A percentile compares a stretch with the other conserved stretches of the same genome.
Conservation (phyloP, 2,888 invertebrate species). For the Amaurobius ferox region DNA sequence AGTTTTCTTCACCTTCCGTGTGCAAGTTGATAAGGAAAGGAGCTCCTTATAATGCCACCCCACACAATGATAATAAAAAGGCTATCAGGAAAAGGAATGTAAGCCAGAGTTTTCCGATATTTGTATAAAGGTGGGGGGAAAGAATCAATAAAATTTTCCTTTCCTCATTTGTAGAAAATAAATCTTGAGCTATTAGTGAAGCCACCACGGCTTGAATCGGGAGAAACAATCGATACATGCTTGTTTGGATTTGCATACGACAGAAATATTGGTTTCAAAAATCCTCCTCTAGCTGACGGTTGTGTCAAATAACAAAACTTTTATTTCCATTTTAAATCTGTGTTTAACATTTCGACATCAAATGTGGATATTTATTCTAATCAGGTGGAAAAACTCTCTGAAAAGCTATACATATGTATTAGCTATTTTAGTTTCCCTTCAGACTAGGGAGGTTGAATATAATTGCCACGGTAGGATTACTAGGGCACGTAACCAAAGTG, state of each 20-base stretch:
- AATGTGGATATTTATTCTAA: conserved; percentile 54
- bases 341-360: conserved; percentile 45
- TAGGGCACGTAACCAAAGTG: conserved; percentile 19
- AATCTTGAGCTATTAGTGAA: conserved; percentile 46
- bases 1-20: too few relatives aligned
- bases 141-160: conserved; percentile 22
- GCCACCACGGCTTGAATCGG: background rate
- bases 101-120: background rate
- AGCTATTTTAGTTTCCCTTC: conserved; percentile 17
- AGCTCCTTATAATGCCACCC: background rate
- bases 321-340: conserved; percentile 58
- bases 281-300: conserved; percentile 23
- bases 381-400: conserved; percentile 52
- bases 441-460: background rate
- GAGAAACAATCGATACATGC: conserved; percentile 44
- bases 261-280: conserved; percentile 20
- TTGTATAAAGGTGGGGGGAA: background rate
- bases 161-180: conserved; percentile 43
- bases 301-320: conserved; percentile 36
- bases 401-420: conserved; percentile 60
- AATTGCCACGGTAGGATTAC: conserved; percentile 6
- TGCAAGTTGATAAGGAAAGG: background rate
- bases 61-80: background rate
- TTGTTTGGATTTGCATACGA: conserved; percentile 45
- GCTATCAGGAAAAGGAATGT: conserved; percentile 6